Conservation (phyloP, 2,888 invertebrate species). For the Galerucella nymphaeae region DNA sequence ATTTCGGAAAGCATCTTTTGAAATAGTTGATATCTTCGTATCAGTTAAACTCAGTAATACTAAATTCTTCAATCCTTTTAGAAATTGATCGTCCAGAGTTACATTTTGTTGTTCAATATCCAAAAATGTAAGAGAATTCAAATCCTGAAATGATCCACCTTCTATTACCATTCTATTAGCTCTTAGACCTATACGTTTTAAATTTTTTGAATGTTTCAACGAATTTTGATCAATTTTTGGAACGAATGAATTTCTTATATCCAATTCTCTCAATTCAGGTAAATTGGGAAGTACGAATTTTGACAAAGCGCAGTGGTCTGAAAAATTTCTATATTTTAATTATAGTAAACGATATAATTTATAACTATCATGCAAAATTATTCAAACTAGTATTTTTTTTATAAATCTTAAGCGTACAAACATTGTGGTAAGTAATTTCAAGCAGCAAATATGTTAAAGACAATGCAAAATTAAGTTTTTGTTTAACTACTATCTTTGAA, state of each 20-base stretch:
- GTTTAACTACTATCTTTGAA: too few relatives aligned
- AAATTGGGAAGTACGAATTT: conserved; percentile 9
- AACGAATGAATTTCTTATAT: conserved; percentile 9
- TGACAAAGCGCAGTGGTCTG: neutral
- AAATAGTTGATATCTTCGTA: neutral
- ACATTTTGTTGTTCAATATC: conserved; percentile 17
- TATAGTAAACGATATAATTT: too few relatives aligned
- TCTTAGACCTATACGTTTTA: neutral
- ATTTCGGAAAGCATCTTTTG: neutral
- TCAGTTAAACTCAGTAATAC: neutral
- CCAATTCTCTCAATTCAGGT: conserved; percentile 15
- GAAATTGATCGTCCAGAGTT: conserved; percentile 3
- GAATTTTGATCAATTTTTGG: conserved; percentile 2
- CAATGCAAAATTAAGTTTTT: too few relatives aligned
- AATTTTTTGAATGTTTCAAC: conserved; percentile 4
- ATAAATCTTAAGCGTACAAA: too few relatives aligned
- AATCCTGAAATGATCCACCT: conserved; percentile 8
- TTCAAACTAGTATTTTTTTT: too few relatives aligned
- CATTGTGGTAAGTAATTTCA: too few relatives aligned
- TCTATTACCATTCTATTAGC: conserved; percentile 11
- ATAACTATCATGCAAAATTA: too few relatives aligned
- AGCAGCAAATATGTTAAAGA: too few relatives aligned
- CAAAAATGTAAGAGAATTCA: neutral
- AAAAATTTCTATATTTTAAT: neutral
- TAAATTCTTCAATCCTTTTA: conserved; percentile 8